Evolutionary conservation across 2,113 vertebrate species (phyloP).

Genomic region (Engraulis encrasicolus): DNA sequence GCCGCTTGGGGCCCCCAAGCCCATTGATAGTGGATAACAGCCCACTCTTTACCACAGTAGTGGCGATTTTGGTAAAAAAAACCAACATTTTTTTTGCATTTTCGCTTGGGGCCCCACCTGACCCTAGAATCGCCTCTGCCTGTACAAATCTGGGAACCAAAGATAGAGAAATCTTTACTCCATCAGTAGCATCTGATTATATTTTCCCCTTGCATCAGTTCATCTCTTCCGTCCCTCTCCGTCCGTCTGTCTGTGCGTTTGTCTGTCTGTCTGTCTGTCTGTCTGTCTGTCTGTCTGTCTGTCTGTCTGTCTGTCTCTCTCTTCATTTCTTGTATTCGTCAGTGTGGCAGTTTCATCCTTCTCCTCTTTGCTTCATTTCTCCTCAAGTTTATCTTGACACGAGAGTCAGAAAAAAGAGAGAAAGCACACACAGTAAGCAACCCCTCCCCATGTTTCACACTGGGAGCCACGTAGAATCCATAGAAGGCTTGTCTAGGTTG

Average conservation of each 20-base stretch:
- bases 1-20: too few species aligned
- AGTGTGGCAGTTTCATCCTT: neutral
- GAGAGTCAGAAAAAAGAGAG: neutral
- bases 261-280: neutral
- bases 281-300: neutral
- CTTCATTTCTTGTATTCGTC: neutral
- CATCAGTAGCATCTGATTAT: constrained; percentile 6
- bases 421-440: too few species aligned
- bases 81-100: too few species aligned
- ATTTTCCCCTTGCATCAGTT: neutral
- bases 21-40: too few species aligned
- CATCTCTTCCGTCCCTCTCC: neutral
- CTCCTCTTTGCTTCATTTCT: neutral
- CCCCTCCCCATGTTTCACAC: neutral
- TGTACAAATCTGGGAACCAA: neutral
- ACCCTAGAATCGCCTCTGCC: too few species aligned
- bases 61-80: too few species aligned
- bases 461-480: too few species aligned
- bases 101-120: too few species aligned
- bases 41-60: too few species aligned
- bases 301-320: neutral
- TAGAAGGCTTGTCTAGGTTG: neutral
- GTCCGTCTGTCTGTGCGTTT: neutral
- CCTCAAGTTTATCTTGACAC: neutral
- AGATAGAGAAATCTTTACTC: neutral